A percentile compares a stretch with the other conserved stretches of the same genome.
phyloP scores from a whole-genome alignment of 1,140 invertebrate species.

The Coenobita brevimanus region DNA sequence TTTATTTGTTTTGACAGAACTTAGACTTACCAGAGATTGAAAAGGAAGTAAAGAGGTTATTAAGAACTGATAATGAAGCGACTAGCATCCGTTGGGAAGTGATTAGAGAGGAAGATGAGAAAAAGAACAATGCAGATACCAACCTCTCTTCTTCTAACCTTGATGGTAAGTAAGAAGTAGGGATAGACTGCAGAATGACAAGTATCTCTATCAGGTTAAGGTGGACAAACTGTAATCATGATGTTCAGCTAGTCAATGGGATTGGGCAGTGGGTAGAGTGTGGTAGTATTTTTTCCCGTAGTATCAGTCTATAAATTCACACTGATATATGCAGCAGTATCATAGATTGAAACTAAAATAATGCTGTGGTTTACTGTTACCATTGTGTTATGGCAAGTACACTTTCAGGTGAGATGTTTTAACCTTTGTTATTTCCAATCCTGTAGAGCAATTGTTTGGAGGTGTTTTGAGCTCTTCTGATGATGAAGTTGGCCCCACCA shows the following conservation, averaged over 20 bases:
- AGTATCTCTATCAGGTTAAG: too few relatives aligned
- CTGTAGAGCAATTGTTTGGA: slow-evolving; percentile 79
- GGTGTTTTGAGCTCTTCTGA: slow-evolving; percentile 88
- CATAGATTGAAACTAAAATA: too few relatives aligned
- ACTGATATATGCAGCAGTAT: too few relatives aligned
- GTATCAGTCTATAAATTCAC: too few relatives aligned
- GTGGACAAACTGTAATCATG: too few relatives aligned
- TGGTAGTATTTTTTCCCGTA: too few relatives aligned
- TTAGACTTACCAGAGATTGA: slow-evolving; percentile 98
- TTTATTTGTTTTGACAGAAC: slow-evolving; percentile 76
- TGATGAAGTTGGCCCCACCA: slow-evolving; percentile 70
- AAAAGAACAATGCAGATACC: slow-evolving; percentile 71
- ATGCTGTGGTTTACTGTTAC: too few relatives aligned
- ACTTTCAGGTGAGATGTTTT: background rate
- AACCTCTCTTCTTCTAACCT: slow-evolving; percentile 76
- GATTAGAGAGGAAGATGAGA: slow-evolving; percentile 91
- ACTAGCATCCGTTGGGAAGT: slow-evolving; percentile 93
- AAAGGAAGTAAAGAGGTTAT: slow-evolving; percentile 93
- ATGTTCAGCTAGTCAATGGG: too few relatives aligned
- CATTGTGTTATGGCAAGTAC: too few relatives aligned
- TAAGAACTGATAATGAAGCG: slow-evolving; percentile 94
- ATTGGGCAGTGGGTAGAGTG: too few relatives aligned
- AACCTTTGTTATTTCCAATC: background rate
- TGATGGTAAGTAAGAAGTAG: slow-evolving; percentile 72
- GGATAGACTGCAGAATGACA: slow-evolving; percentile 51